Percentiles rank a stretch among this genome's conserved stretches.
Conservation (phyloP, 2,888 invertebrate species). For the Campoplex capitator region DNA sequence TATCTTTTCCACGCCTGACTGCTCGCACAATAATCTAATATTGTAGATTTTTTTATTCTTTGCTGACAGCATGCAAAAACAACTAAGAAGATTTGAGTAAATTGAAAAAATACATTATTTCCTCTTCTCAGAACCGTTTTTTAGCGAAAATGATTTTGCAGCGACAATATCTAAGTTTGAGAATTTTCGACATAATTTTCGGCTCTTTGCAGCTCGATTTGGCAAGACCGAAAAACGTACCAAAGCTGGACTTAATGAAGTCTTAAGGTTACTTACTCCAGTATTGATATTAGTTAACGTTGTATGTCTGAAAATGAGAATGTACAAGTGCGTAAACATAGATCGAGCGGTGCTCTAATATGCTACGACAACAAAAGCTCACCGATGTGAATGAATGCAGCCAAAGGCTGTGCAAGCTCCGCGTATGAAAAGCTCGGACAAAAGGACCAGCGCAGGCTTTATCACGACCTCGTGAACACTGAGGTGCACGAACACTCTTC, state of each 20-base stretch:
- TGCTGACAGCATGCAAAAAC: no score
- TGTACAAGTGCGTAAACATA: not conserved
- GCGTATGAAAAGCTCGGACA: slow-evolving; percentile 49
- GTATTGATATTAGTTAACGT: slow-evolving; percentile 5
- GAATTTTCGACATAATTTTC: not conserved
- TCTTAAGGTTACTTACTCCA: slow-evolving; percentile 13
- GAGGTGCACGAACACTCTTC: slow-evolving; percentile 1
- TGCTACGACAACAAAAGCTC: slow-evolving; percentile 17
- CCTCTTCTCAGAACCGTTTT: not conserved
- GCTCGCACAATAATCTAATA: not conserved
- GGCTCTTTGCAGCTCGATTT: not conserved
- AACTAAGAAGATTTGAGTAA: no score
- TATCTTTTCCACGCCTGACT: not conserved
- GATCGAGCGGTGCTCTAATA: slow-evolving; percentile 1
- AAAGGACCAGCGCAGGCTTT: slow-evolving; percentile 32
- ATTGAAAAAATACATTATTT: no score
- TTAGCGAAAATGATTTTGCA: not conserved
- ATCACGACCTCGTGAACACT: slow-evolving; percentile 15
- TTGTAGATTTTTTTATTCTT: not conserved
- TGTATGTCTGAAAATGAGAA: not conserved
- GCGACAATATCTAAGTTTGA: not conserved
- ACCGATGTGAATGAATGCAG: slow-evolving; percentile 33
- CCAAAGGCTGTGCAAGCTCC: slow-evolving; percentile 36
- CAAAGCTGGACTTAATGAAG: slow-evolving; percentile 20
- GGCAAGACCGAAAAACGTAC: not conserved